phyloP scores from a whole-genome alignment of 2,888 invertebrate genomes.

The Diarsia brunnea region DNA sequence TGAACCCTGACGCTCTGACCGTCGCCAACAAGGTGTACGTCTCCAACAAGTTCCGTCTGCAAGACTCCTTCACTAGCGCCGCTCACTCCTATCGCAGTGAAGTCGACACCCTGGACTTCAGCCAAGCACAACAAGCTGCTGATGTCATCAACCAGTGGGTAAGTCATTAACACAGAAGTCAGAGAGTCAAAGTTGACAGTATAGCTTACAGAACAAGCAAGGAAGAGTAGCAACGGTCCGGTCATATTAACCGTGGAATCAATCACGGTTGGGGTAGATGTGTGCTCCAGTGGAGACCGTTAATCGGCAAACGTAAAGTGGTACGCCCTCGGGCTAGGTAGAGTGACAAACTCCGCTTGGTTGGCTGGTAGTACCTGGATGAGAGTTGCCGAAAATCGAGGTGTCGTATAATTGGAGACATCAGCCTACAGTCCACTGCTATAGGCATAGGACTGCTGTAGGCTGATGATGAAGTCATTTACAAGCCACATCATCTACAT shows the following conservation, averaged over 20 bases:
- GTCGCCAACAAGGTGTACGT: conserved; percentile 78
- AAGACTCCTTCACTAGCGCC: conserved; percentile 62
- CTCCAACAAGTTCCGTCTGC: conserved; percentile 59
- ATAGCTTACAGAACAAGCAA: not conserved
- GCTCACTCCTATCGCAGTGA: conserved; percentile 70
- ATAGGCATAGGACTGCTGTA: not conserved
- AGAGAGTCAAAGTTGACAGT: not conserved
- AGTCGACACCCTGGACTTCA: conserved; percentile 72
- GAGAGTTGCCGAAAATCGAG: too few relatives aligned
- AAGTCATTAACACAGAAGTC: conserved; percentile 15
- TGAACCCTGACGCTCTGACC: conserved; percentile 72
- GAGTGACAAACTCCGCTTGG: too few relatives aligned
- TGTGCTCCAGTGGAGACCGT: too few relatives aligned
- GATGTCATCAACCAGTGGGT: conserved; percentile 68
- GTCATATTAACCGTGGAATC: too few relatives aligned
- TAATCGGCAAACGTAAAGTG: too few relatives aligned
- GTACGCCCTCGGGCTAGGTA: too few relatives aligned
- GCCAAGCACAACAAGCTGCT: conserved; percentile 64
- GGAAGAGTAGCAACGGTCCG: not conserved
- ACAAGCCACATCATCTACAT: not conserved
- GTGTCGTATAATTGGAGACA: too few relatives aligned
- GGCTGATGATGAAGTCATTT: not conserved
- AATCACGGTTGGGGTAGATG: too few relatives aligned
- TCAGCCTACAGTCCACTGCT: too few relatives aligned
- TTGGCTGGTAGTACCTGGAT: too few relatives aligned